Evolutionary conservation across 2,797 vertebrate species (phyloP), one percentile per base, ranked within the genome.

Genomic region (Chaenodraco wilsoni): DNA sequence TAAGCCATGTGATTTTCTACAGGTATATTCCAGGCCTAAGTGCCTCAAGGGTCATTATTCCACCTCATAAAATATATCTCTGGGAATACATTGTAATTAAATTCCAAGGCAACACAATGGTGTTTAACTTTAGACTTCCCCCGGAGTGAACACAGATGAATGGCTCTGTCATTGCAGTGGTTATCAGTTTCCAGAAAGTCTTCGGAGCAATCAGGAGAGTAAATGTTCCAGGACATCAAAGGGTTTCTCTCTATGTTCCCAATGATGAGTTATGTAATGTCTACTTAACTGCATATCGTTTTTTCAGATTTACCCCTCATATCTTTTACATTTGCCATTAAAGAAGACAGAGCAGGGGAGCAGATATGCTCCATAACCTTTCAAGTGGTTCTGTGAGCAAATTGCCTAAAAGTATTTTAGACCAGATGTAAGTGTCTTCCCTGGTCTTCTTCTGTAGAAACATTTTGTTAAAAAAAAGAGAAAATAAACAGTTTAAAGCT

Each of bases 221-320:
- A 74, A 81, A 75, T 88, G 66, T 69, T 76, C 43, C 79, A 76
- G 40, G 17, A 82, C 79, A 79, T 89, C 85, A 90, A 90, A 89
- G 70, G 41, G 13, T 64, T 71, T 75, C 33, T 57, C 43, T 66
- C 44, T 51, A 33, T 65, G 17, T 37, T 78, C 74, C 77, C 66
- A 69, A 5, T 54, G 60, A 31, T 72, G 27, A 41, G 68, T 83
- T 83, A 21, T 69, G 33, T 70, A 52, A 86, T 72, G 60, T 72
- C 51, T 31, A 65, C 81, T 74, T 71, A 52, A 69, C 23, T 48
- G 55, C 45, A 58, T 17, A 55, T 17, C 27, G 41, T 55, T 87
- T 76, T 37, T 78, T 66, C 43, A 65, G 21, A 84, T 63, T 69
- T 61, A 11, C 15, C 31, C 27, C 17, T 72, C 46, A 41, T 56